Evolutionary conservation across 2,113 vertebrate genomes (phyloP).

Genomic region (Procavia capensis): DNA sequence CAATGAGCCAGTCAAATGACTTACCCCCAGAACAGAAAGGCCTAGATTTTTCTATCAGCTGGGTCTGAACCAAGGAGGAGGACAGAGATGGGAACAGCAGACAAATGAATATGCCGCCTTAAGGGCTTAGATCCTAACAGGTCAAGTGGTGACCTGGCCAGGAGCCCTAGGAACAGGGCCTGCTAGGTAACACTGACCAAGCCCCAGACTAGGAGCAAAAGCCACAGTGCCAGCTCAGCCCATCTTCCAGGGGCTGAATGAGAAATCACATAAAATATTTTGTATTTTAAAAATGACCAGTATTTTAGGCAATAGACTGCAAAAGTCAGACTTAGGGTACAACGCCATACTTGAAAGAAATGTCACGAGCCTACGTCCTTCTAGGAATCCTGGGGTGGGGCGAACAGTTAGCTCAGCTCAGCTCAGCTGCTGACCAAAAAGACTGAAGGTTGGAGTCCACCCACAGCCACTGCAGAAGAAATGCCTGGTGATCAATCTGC

Average conservation of each 20-base stretch:
- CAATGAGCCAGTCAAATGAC: neutral
- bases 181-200: slow-evolving; percentile 35
- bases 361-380: slow-evolving; percentile 34
- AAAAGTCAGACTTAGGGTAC: slow-evolving; percentile 2
- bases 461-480: neutral
- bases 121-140: slow-evolving; percentile 19
- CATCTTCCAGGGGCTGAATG: slow-evolving; percentile 16
- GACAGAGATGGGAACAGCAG: neutral
- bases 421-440: neutral
- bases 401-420: neutral
- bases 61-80: neutral
- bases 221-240: neutral
- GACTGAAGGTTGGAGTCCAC: neutral
- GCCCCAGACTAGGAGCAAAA: neutral
- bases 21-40: neutral
- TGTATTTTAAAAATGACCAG: neutral
- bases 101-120: neutral
- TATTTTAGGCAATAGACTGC: neutral
- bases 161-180: neutral
- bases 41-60: slow-evolving; percentile 13
- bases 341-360: slow-evolving; percentile 49
- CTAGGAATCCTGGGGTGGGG: too few species aligned
- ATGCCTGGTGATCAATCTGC: neutral
- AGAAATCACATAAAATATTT: slow-evolving; percentile 45
- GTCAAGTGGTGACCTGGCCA: slow-evolving; percentile 9